Percentiles rank a stretch among this genome's conserved stretches.
phyloP scores from a whole-genome alignment of 2,888 invertebrate species.

The Gymnoscelis rufifasciata region DNA sequence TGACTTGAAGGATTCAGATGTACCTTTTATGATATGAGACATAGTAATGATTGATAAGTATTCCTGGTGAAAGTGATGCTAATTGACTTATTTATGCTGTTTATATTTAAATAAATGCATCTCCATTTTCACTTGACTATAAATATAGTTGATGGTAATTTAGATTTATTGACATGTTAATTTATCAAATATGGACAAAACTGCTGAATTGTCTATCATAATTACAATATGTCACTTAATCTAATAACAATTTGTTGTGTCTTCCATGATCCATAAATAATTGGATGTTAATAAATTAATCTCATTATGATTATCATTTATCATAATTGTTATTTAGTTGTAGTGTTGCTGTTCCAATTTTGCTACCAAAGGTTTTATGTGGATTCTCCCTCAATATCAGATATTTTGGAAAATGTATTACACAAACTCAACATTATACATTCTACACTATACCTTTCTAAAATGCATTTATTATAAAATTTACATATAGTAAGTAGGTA shows the following conservation, averaged over 20 bases:
- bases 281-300: conserved; percentile 32
- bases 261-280: conserved; percentile 42
- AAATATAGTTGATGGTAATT: no score
- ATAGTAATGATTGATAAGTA: conserved; percentile 6
- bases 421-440: neutral
- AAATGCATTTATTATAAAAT: conserved; percentile 13
- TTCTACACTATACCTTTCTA: neutral
- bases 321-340: conserved; percentile 12
- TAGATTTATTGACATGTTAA: no score
- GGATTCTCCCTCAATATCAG: conserved; percentile 1
- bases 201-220: no score
- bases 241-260: conserved; percentile 39
- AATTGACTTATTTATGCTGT: conserved; percentile 25
- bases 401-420: conserved; percentile 1
- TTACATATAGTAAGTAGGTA: neutral
- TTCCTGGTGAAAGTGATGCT: conserved; percentile 13
- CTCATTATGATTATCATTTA: conserved; percentile 11
- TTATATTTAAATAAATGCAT: conserved; percentile 27
- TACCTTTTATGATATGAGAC: conserved; percentile 57
- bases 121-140: conserved; percentile 18
- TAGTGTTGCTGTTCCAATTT: conserved; percentile 9
- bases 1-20: conserved; percentile 63
- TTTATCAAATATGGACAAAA: no score
- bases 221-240: no score
- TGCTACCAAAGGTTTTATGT: conserved; percentile 23